Evolutionary conservation across 2,797 vertebrate species (phyloP).

Genomic region (Microctenopoma stevenorrisi): DNA sequence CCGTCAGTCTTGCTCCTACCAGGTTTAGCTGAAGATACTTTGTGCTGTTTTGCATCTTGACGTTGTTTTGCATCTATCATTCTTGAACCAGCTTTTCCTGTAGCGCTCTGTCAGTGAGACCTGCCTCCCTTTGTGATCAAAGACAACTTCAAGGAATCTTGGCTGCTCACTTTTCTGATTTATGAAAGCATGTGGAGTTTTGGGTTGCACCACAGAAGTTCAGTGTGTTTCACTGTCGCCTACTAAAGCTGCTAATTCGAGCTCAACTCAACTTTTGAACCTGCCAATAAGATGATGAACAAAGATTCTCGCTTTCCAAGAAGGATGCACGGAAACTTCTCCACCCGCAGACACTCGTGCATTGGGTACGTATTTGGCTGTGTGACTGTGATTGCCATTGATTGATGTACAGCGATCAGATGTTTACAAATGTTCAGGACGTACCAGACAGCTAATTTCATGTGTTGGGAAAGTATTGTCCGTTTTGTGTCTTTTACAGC

Average conservation of each 20-base stretch:
- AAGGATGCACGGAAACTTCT: slow-evolving; percentile 80
- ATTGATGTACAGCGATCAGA: background rate
- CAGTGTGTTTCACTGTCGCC: slow-evolving; percentile 22
- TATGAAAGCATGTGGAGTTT: slow-evolving; percentile 57
- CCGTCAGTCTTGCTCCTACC: slow-evolving; percentile 5
- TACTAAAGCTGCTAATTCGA: slow-evolving; percentile 38
- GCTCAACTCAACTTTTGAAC: slow-evolving; percentile 24
- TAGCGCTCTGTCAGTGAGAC: slow-evolving; percentile 8
- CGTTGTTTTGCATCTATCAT: slow-evolving; percentile 38
- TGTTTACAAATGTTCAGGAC: slow-evolving; percentile 15
- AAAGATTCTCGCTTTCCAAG: slow-evolving; percentile 82
- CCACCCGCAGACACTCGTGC: slow-evolving; percentile 84
- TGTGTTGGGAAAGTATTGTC: background rate
- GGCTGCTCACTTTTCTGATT: slow-evolving; percentile 24
- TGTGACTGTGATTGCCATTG: slow-evolving; percentile 3
- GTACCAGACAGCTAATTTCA: slow-evolving; percentile 4
- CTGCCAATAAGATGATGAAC: slow-evolving; percentile 75
- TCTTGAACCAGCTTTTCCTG: slow-evolving; percentile 40
- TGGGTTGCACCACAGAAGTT: slow-evolving; percentile 29
- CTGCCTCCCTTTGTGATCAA: background rate
- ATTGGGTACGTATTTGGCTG: slow-evolving; percentile 82
- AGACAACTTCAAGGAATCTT: slow-evolving; percentile 20
- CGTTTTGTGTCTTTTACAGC: background rate
- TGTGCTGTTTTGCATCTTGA: slow-evolving; percentile 51
- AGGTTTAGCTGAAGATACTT: slow-evolving; percentile 16